Base-by-base conservation (phyloP, 2,888 invertebrate genomes). In the Diachrysia chrysitis region DNA sequence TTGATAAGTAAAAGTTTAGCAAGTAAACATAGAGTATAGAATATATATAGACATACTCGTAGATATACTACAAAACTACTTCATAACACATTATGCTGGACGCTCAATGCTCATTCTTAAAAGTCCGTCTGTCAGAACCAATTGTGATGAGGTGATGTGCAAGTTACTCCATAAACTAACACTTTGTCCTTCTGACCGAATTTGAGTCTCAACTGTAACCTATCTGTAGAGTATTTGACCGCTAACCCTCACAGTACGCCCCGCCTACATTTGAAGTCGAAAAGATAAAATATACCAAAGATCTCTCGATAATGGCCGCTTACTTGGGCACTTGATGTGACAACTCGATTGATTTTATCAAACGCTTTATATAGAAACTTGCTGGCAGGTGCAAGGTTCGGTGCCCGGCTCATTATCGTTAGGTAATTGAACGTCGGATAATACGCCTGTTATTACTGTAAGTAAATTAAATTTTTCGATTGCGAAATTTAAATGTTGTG, bases 351-450 rank as follows among this genome's bases (percentile, higher is more conserved):
- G 78, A 83, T 83, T 76, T 83, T 83, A 84, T 84, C 82, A 80
- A 75, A 66, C 59, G 63, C 76, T 74, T 73, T 72, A 78, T 78
- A 71, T 68, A 76, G 76, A 71, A 78, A 83, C 81, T 70, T 69
- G 77, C 69, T 37, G 68, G 76, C 79, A 76, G 81, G 78, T 82
- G 82, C 69, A 66, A 61, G 70, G 79, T 73, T 79, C 80, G 78
- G 69, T 83, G 76, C 61, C 77, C 73, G 67, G 46, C 62, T 71
- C 79, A 65, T 78, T 77, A 84, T 77, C 74, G 81, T 83, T 82
- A 82, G 78, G 81, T 83, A 82, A 83, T 82, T 81, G 81, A 78
- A 83, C 78, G 79, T 77, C 62, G 82, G 71, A 78, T 79, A 80
- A 80, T 81, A 76, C 72, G 62, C 72, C 64, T 72, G 75, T 77